A percentile compares a stretch with the other conserved stretches of the same genome.
Evolutionary conservation across 2,888 invertebrate genomes (phyloP).

Genomic region (Hoplodrina ambigua): DNA sequence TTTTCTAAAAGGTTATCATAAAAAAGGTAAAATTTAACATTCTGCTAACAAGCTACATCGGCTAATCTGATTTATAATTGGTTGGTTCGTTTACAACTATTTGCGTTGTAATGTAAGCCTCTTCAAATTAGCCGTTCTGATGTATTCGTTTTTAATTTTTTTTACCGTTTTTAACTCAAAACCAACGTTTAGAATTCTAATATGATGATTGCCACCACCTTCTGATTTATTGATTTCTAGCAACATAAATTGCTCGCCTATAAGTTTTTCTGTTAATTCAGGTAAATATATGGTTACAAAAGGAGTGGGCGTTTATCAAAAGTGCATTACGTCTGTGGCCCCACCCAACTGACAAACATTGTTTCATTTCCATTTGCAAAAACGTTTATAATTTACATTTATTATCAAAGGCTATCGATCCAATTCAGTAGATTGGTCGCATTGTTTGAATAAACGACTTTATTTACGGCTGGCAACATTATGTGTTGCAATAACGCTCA

Average conservation of each 20-base stretch:
- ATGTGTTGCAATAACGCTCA: constrained; percentile 40
- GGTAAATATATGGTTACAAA: neutral
- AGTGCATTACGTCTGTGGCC: neutral
- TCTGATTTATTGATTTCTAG: too few relatives aligned
- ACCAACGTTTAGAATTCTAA: too few relatives aligned
- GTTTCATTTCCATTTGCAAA: constrained; percentile 31
- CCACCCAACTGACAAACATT: neutral
- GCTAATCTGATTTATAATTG: constrained; percentile 20
- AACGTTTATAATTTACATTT: constrained; percentile 31
- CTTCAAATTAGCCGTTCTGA: neutral
- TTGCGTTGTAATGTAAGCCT: constrained; percentile 6
- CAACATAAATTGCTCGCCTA: too few relatives aligned
- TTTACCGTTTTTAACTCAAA: too few relatives aligned
- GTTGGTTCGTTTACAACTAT: constrained; percentile 9
- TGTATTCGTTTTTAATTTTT: too few relatives aligned
- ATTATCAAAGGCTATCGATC: constrained; percentile 30
- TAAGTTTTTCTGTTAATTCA: too few relatives aligned
- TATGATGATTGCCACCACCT: too few relatives aligned
- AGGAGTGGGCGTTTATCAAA: neutral
- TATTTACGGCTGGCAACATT: constrained; percentile 36
- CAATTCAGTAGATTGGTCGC: constrained; percentile 42
- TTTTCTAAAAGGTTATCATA: too few relatives aligned
- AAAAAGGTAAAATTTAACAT: neutral
- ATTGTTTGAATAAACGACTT: constrained; percentile 48
- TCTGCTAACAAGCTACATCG: neutral